Evolutionary conservation across 2,113 vertebrate species (phyloP), one percentile per base, ranked within the genome.

Genomic region (Carlito syrichta): DNA sequence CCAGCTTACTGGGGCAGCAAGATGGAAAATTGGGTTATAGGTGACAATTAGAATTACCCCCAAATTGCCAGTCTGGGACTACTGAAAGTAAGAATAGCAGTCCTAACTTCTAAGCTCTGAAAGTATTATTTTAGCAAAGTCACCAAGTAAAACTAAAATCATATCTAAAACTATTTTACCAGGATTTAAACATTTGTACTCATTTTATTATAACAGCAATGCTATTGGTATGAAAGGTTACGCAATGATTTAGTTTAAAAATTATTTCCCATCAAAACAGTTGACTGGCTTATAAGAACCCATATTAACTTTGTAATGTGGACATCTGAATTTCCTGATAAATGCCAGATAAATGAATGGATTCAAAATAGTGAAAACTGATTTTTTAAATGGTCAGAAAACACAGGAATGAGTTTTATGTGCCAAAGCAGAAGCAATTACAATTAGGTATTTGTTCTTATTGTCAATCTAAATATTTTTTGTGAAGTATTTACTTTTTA

Each of bases 241-340:
- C 58, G 60, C 32, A 63, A 66, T 60, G 76, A 82, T 27, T 60
- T 1, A n/a, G 13, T 58, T 66, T 58, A 48, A 54, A 40, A 56
- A 8, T 6, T 60, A n/a, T 78, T 91, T 87, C 43, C 87, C 50
- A 94, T 50, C 35, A 30, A n/a, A 82, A 81, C 76, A 17, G 22
- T 89, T 71, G 62, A 48, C n/a, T 62, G 23, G 32, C 89, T 71
- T 71, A 35, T 10, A 93, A 89, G 62, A 71, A 45, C 38, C 19
- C 27, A 50, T 45, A 50, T 60, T 77, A 89, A 81, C 27, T 71
- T 78, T 69, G 10, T 35, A 81, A 81, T 48, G 3, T 60, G 23
- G 87, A 76, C 86, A 94, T 86, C 35, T 73, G 54, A 86, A 83
- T 94, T 92, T 82, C 56, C 68, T 45, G n/a, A 68, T 77, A 92